These are phyloP conservation scores for Melanerpes formicivorus DNA, from an alignment of 2,113 vertebrate genomes.

Conservation along the genomic window DNA sequence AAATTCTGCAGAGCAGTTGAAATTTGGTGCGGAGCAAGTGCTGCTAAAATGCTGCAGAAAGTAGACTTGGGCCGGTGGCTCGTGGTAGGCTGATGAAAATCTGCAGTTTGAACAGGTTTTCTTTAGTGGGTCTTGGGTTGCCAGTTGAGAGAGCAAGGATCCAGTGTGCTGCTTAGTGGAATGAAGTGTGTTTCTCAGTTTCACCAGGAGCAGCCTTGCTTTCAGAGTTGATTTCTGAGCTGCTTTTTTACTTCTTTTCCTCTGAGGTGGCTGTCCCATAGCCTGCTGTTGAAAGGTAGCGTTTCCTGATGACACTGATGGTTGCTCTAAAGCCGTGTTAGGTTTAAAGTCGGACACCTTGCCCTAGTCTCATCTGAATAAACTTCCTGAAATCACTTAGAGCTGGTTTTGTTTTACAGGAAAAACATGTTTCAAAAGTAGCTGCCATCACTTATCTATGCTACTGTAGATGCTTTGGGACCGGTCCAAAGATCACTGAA, in stretches of 20 bases:
- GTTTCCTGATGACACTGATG: background rate
- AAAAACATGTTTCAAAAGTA: background rate
- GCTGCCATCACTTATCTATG: background rate
- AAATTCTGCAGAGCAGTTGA: background rate
- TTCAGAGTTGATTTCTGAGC: slow-evolving; percentile 22
- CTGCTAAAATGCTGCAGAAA: background rate
- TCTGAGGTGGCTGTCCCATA: background rate
- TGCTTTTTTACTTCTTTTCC: background rate
- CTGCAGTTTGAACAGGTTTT: background rate
- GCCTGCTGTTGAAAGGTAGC: background rate
- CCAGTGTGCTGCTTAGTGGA: background rate
- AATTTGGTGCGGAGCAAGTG: background rate
- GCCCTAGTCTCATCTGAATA: background rate
- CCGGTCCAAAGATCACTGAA: background rate
- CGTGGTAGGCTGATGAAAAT: background rate
- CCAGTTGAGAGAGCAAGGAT: background rate
- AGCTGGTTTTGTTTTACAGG: slow-evolving; percentile 21
- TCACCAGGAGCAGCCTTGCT: background rate
- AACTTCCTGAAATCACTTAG: background rate
- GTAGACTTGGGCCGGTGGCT: background rate
- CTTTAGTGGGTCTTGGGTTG: background rate
- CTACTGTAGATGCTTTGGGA: background rate
- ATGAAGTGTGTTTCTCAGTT: background rate
- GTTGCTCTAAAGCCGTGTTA: background rate
- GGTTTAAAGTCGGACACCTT: background rate